These are phyloP conservation scores for Dasyurus viverrinus DNA, from an alignment of 2,113 vertebrate species.

Conservation along the genomic window DNA sequence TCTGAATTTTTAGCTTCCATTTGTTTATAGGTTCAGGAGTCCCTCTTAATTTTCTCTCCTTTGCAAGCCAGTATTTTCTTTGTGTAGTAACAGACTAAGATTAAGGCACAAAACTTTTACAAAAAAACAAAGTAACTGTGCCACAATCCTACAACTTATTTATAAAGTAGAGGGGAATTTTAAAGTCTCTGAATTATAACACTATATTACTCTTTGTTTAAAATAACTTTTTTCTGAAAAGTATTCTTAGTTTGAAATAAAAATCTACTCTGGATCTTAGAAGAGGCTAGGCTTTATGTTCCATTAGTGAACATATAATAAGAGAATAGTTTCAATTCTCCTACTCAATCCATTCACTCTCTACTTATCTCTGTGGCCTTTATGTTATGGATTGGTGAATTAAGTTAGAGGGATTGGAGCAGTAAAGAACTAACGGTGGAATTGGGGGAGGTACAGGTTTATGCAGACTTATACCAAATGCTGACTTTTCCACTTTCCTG, in stretches of 20 bases:
- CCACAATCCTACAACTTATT: neutral
- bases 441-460: neutral
- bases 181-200: neutral
- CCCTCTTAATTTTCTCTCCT: neutral
- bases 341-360: neutral
- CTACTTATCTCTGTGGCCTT: neutral
- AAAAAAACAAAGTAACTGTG: neutral
- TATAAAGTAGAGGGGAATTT: neutral
- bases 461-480: neutral
- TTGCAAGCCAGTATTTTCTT: neutral
- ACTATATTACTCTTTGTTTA: neutral
- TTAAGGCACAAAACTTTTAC: neutral
- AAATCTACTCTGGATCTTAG: neutral
- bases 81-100: neutral
- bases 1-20: neutral
- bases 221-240: neutral
- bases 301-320: neutral
- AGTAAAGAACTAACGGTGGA: neutral
- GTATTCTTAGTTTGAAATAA: neutral
- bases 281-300: neutral
- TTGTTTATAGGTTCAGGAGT: neutral
- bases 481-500: neutral
- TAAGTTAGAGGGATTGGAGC: neutral
- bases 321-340: neutral
- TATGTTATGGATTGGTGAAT: neutral